These are phyloP conservation scores for Temnopleurus reevesii DNA, from an alignment of 53 echinoderm and acorn worm species.

Conservation along the genomic window DNA sequence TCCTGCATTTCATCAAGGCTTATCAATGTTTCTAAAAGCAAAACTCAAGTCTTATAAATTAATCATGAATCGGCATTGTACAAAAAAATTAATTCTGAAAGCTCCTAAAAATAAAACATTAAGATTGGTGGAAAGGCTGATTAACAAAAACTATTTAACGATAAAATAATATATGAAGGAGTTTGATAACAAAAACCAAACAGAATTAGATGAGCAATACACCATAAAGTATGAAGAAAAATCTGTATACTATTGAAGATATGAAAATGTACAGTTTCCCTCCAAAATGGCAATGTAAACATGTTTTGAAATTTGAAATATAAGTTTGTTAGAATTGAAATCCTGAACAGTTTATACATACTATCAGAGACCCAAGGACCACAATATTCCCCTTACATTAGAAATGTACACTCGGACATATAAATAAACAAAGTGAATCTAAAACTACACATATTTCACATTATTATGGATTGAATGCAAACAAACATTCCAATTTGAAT, in stretches of 20 bases:
- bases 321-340: neutral
- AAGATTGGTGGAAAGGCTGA: neutral
- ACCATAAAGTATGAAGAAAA: neutral
- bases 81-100: neutral
- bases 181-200: neutral
- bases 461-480: slow-evolving; percentile 4
- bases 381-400: neutral
- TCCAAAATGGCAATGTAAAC: neutral
- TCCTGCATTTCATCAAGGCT: neutral
- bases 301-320: neutral
- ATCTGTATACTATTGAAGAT: neutral
- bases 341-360: neutral
- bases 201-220: slow-evolving; percentile 1
- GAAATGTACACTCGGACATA: slow-evolving; percentile 16
- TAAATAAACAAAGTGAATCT: neutral
- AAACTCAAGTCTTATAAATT: neutral
- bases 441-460: neutral
- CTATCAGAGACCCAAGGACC: neutral
- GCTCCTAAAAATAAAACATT: neutral
- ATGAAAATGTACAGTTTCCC: neutral
- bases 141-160: neutral
- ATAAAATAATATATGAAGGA: slow-evolving; percentile 8
- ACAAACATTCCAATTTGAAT: neutral
- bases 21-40: neutral
- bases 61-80: slow-evolving; percentile 5